phyloP scores from a whole-genome alignment of 1,140 invertebrate genomes.

The Acyrthosiphon pisum region DNA sequence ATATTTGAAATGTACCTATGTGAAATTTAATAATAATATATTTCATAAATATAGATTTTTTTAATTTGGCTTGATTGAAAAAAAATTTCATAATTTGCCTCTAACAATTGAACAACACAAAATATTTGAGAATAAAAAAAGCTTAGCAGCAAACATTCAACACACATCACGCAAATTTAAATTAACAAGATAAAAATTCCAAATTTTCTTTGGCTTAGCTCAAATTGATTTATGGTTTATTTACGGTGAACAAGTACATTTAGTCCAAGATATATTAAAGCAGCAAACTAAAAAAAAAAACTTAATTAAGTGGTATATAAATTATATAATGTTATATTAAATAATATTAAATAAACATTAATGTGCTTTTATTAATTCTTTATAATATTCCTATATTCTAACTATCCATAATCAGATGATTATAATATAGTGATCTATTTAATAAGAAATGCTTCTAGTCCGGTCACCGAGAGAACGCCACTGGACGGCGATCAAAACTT shows the following conservation, averaged over 20 bases:
- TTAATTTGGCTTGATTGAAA: background rate
- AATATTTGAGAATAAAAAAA: background rate
- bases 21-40: background rate
- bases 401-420: too few species aligned
- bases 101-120: background rate
- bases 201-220: background rate
- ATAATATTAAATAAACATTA: too few species aligned
- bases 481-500: too few species aligned
- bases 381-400: background rate
- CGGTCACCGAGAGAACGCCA: too few species aligned
- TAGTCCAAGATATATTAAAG: slow-evolving; percentile 84
- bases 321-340: background rate
- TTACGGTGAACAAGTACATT: slow-evolving; percentile 94
- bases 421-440: too few species aligned
- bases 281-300: slow-evolving; percentile 78
- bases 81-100: background rate
- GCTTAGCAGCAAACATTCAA: background rate
- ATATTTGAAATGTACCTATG: background rate
- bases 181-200: slow-evolving; percentile 24
- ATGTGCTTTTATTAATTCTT: background rate
- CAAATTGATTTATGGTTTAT: slow-evolving; percentile 64
- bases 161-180: slow-evolving; percentile 24
- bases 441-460: too few species aligned
- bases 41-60: background rate
- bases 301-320: background rate